Percentiles rank a stretch among this genome's conserved stretches.
Conservation (phyloP, 2,797 vertebrate species). For the Labeo calbasu region DNA sequence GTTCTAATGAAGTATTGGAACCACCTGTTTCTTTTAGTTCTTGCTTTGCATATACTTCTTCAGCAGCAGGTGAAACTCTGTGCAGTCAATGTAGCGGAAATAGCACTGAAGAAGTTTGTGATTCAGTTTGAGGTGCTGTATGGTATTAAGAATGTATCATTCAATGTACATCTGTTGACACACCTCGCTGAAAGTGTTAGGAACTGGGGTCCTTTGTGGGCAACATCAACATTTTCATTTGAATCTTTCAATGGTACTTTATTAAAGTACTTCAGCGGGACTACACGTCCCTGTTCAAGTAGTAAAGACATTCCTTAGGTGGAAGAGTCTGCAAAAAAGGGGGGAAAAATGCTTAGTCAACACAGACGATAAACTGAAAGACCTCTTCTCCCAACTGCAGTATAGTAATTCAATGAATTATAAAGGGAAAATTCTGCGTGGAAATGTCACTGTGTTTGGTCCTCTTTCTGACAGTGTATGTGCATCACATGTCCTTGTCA, state of each 20-base stretch:
- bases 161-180: slow-evolving; percentile 25
- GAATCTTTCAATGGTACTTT: neutral
- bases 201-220: slow-evolving; percentile 36
- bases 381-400: no score
- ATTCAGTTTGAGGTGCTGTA: slow-evolving; percentile 45
- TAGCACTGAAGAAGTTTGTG: slow-evolving; percentile 38
- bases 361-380: no score
- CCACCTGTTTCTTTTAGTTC: slow-evolving; percentile 49
- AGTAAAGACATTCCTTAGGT: no score
- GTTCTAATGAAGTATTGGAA: slow-evolving; percentile 50
- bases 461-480: no score
- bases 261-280: slow-evolving; percentile 19
- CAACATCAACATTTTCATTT: slow-evolving; percentile 35
- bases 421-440: no score
- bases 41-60: slow-evolving; percentile 38
- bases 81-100: slow-evolving; percentile 13
- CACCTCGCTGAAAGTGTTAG: slow-evolving; percentile 16
- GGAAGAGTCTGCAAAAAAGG: no score
- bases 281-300: no score
- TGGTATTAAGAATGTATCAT: slow-evolving; percentile 37
- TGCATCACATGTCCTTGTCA: no score
- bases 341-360: no score
- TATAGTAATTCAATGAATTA: no score
- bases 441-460: no score
- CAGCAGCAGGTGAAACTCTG: slow-evolving; percentile 19